Base-by-base conservation (phyloP, 2,797 vertebrate species). In the Glossophaga mutica region DNA sequence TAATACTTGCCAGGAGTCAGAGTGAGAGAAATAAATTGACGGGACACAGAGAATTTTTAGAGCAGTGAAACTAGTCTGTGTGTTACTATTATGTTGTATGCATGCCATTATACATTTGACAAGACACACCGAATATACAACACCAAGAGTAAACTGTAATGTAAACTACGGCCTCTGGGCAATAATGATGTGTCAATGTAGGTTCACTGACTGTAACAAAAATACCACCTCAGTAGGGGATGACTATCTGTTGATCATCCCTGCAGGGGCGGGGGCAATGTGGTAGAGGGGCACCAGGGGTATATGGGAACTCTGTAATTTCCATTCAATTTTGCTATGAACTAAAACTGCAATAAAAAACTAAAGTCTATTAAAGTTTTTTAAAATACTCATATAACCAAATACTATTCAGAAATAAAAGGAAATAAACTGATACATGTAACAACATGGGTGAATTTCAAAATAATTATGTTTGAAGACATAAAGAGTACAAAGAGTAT, bases 321-420 rank as follows among this genome's bases (percentile, higher is more conserved):
- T 32, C 57, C 19, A 92, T 67, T 44, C 29, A 76, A 42, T 52
- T 85, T 52, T 76, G 29, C 57, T 76, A 5, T 76, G 15, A 83
- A 74, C 12, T 39, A 65, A 73, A 93, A 71, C 19, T 79, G 22
- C 37, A 87, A 87, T 39, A 70, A 74, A 88, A 82, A 52, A 21
- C 73, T 21, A 74, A 19, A 59, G 26, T 39, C 5, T 21, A 26
- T 21, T 34, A 67, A 77, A 5, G n/a, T 84, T 44, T 74, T 48
- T n/a, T 3, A 39, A 50, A 83, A 39, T 55, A 44, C 11, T 76
- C 22, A 76, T 34, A 65, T 16, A 92, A 42, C 7, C 21, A 76
- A 91, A 55, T 84, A 52, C 19, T 62, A 34, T 18, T 48, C 70
- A 76, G 57, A 57, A 85, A 67, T 85, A 67, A 92, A 92, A 65